phyloP scores from a whole-genome alignment of 2,113 vertebrate species.

The Macquaria ambigua region DNA sequence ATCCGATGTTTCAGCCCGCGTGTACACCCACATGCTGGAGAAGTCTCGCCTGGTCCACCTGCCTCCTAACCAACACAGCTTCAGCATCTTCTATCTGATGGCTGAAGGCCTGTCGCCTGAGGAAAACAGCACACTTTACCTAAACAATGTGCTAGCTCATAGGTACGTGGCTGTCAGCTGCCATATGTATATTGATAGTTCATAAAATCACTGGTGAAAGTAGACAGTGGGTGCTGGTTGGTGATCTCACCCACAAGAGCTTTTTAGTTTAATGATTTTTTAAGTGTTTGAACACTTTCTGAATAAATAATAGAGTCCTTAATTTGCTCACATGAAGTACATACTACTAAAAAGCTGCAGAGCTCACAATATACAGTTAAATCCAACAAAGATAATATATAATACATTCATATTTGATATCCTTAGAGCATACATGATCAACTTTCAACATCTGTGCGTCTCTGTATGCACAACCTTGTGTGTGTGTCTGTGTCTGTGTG shows the following conservation, averaged over 20 bases:
- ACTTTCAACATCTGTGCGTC: neutral
- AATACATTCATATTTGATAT: neutral
- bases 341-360: neutral
- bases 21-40: conserved; percentile 92
- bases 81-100: conserved; percentile 92
- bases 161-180: conserved; percentile 52
- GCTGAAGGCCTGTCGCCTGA: conserved; percentile 91
- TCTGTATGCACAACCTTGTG: neutral
- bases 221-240: neutral
- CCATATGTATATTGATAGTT: neutral
- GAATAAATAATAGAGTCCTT: neutral
- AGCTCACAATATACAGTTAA: neutral
- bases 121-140: conserved; percentile 88
- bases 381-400: neutral
- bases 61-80: conserved; percentile 89
- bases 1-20: conserved; percentile 64
- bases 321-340: neutral
- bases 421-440: neutral
- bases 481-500: too few species aligned
- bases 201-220: neutral
- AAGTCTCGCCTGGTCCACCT: conserved; percentile 89
- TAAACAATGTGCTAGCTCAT: conserved; percentile 85
- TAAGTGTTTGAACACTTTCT: neutral
- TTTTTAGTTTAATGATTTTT: neutral
- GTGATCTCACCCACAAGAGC: neutral